These are phyloP conservation scores for Aporrectodea caliginosa DNA, from an alignment of 1,140 invertebrate genomes.

Conservation along the genomic window DNA sequence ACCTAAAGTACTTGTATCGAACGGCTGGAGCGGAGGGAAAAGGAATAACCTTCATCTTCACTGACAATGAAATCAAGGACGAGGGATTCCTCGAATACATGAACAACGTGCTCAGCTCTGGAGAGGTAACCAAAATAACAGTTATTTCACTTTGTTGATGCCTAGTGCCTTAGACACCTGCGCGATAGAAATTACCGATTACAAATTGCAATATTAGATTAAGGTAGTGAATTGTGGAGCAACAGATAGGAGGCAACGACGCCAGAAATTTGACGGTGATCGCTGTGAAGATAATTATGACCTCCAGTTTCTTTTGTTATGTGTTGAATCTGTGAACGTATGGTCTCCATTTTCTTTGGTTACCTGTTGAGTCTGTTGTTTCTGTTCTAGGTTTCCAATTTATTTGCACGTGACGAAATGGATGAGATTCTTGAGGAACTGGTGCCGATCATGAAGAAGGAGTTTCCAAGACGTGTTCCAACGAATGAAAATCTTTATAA, in stretches of 20 bases:
- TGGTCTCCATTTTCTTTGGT: too few species aligned
- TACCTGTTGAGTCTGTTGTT: too few species aligned
- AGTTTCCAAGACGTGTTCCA: conserved; percentile 81
- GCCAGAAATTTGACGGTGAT: too few species aligned
- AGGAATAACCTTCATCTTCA: conserved; percentile 94
- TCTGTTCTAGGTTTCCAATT: conserved; percentile 67
- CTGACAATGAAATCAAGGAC: conserved; percentile 95
- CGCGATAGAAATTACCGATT: too few species aligned
- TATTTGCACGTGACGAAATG: conserved; percentile 93
- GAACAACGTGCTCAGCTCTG: conserved; percentile 91
- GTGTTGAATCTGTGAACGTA: too few species aligned
- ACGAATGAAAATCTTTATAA: conserved; percentile 90
- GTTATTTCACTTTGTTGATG: too few species aligned
- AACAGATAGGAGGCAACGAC: too few species aligned
- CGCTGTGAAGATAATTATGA: too few species aligned
- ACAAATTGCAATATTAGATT: too few species aligned
- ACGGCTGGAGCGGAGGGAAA: conserved; percentile 90
- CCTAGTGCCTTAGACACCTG: too few species aligned
- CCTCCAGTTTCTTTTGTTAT: too few species aligned
- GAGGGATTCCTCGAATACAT: conserved; percentile 94
- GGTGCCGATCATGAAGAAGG: conserved; percentile 85
- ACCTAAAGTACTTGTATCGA: conserved; percentile 85
- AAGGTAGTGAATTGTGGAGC: too few species aligned
- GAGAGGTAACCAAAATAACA: conserved; percentile 59
- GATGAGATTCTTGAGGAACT: conserved; percentile 90